A percentile compares a stretch with the other conserved stretches of the same genome.
phyloP scores from a whole-genome alignment of 2,888 invertebrate species.

The Craniophora ligustri region DNA sequence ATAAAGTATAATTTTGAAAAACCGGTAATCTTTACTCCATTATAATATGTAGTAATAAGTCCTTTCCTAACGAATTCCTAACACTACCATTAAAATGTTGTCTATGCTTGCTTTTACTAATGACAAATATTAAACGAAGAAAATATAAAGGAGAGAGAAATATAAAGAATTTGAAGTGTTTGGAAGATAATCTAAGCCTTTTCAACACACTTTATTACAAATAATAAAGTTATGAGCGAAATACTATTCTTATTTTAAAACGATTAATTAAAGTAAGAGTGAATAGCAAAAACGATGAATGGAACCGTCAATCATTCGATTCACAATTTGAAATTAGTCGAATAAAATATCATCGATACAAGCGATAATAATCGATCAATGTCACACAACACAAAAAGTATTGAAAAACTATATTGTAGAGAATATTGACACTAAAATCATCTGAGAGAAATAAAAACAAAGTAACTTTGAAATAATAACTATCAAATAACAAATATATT shows the following conservation, averaged over 20 bases:
- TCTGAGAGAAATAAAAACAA: neutral
- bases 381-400: constrained; percentile 5
- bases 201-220: too few species aligned
- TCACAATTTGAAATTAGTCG: neutral
- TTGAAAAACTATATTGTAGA: neutral
- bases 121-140: too few species aligned
- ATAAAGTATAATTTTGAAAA: too few species aligned
- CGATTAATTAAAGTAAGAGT: neutral
- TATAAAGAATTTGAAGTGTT: too few species aligned
- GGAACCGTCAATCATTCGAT: constrained; percentile 15
- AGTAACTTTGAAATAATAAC: neutral
- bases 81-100: too few species aligned
- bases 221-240: too few species aligned
- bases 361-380: constrained; percentile 11
- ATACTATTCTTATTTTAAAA: neutral
- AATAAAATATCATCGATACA: neutral
- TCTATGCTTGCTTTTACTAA: too few species aligned
- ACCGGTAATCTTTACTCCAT: too few species aligned
- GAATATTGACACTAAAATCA: neutral
- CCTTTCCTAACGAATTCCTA: too few species aligned
- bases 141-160: too few species aligned
- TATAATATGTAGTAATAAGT: too few species aligned
- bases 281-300: neutral
- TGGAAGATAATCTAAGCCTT: too few species aligned
- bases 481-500: neutral